Base-by-base conservation (phyloP, 2,888 invertebrate species). In the Pyrocoelia pectoralis region DNA sequence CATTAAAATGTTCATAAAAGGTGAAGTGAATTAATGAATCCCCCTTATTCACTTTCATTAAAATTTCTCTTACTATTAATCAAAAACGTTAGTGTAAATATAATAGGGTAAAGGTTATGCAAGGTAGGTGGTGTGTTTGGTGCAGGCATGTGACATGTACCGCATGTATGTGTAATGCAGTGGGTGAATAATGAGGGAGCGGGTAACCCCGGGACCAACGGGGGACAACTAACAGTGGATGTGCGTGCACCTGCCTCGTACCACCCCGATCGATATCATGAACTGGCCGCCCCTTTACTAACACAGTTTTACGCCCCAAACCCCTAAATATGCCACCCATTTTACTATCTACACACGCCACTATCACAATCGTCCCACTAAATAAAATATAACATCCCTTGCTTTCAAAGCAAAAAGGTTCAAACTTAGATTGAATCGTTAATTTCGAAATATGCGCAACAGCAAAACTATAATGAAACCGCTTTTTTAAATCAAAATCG, bases 241-340 rank as follows among this genome's bases (percentile, higher is more conserved):
- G 75, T 76, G 75, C 75, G 76, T 76, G 75, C 76, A 75, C 75
- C 74, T 75, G 74, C 73, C 73, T 72, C 71, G 72, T 71, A 70
- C 72, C 71, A 71, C 72, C 68, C 70, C 70, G 72, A 74, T 75
- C 75, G 72, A 74, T 74, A 76, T 66, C 69, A 65, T 65, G 71
- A 70, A 71, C 71, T 69, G 69, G 69, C 70, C 72, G 69, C 66
- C 72, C 68, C 66, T 66, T 68, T 69, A 65, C 70, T 67, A 68
- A 69, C 65, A 65, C 67, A 72, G 72, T 71, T 70, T 66, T 68
- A 70, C 65, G 62, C 65, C 70, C 68, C 57, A 59, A n/a, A 62
- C 67, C 60, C 68, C 64, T 54, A 63, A 61, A 67, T 66, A 55
- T 55, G 66, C 69, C 66, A 67, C 65, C 68, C 68, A 67, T 65